Evolutionary conservation across 2,113 vertebrate species (phyloP), one percentile per base, ranked within the genome.

Genomic region (Noctilio leporinus): DNA sequence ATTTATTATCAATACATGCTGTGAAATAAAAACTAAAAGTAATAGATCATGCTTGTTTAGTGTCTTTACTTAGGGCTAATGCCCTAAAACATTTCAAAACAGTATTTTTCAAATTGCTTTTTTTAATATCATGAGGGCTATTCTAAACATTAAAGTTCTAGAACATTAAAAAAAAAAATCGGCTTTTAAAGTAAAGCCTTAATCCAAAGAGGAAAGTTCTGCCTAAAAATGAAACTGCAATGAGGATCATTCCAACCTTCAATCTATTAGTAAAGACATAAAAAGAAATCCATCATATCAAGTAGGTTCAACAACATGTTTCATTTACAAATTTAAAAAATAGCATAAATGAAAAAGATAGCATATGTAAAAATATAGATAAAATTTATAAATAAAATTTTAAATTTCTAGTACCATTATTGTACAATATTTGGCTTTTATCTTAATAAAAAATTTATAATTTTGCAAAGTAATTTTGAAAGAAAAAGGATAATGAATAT

Each of bases 21-120:
- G 19, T 93, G 35, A 95, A 95, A 93, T 94, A 87, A 86, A 97
- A 94, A 92, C 4, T 59, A 20, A 84, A 93, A 91, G 57, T 83
- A 91, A 92, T 26, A 93, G 75, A 81, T 92, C n/a, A 86, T 95
- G 55, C 7, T 91, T 85, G 5, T 49, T 81, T 86, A 81, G 17
- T 92, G 89, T 94, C 38, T 93, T 89, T 84, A 70, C 40, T 90
- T 57, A 94, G 89, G 86, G 91, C 3, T 95, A 90, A 90, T 24
- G 33, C 51, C 69, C 94, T 84, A 91, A 91, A 92, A 89, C 30
- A 93, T 88, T 97, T 87, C 53, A 94, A 96, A 87, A 85, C 2
- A 86, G 80, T 59, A 65, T 59, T 70, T 73, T 43, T 76, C 8
- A 45, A 67, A 90, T 49, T 72, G 6, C 6, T n/a, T 91, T 89